Evolutionary conservation across 2,888 invertebrate genomes (phyloP).

Genomic region (Drosophila phalerata): DNA sequence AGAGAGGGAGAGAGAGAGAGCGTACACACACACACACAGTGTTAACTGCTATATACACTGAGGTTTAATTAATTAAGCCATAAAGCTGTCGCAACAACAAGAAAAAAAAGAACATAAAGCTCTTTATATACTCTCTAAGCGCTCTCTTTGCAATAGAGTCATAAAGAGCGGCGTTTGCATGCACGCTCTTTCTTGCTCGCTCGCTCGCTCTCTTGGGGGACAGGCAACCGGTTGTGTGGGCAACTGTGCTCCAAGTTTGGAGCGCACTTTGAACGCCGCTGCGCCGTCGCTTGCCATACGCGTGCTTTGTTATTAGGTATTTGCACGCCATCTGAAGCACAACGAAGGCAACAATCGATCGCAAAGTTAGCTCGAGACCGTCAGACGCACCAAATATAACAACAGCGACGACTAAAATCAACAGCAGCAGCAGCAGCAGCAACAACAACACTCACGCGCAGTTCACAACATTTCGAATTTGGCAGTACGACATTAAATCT

Average conservation of each 20-base stretch:
- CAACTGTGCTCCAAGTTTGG: conserved; percentile 69
- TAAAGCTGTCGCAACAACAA: conserved; percentile 45
- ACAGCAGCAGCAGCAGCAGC: conserved; percentile 16
- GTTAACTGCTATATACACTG: conserved; percentile 22
- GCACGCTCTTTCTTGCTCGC: conserved; percentile 2
- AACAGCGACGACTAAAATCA: conserved; percentile 15
- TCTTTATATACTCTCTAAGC: conserved; percentile 42
- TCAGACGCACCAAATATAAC: conserved; percentile 50
- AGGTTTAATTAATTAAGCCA: conserved; percentile 76
- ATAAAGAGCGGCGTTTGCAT: conserved; percentile 33
- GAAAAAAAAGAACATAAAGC: conserved; percentile 11
- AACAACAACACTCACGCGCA: conserved; percentile 47
- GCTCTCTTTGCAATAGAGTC: conserved; percentile 32
- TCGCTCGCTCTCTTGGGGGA: conserved; percentile 6
- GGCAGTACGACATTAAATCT: conserved; percentile 62
- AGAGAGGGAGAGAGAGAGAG: conserved; percentile 7
- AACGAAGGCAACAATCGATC: conserved; percentile 80
- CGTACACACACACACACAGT: neutral
- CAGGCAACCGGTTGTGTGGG: conserved; percentile 68
- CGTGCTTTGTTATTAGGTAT: conserved; percentile 83
- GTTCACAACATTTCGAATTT: conserved; percentile 52
- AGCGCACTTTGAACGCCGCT: conserved; percentile 61
- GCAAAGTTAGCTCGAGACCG: conserved; percentile 70
- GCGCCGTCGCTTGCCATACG: conserved; percentile 77
- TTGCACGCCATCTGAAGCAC: conserved; percentile 85